Conservation (phyloP, 1,140 invertebrate species). For the Ceratina japonica region DNA sequence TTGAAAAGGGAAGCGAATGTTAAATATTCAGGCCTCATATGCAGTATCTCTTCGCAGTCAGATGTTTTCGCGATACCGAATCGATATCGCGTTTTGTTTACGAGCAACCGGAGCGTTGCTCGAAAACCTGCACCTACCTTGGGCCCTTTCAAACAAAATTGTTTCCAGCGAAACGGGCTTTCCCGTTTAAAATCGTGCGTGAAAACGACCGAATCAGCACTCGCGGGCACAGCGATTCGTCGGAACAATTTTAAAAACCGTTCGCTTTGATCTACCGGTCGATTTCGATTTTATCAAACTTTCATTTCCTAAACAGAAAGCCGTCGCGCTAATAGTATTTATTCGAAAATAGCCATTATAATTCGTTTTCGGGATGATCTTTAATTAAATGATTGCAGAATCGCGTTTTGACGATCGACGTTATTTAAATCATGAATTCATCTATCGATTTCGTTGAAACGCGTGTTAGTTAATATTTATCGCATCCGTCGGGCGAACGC, state of each 20-base stretch:
- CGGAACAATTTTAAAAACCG: no score
- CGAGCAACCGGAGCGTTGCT: background rate
- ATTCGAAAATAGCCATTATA: no score
- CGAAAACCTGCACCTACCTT: no score
- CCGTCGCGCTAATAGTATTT: no score
- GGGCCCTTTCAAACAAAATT: background rate
- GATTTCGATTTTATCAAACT: background rate
- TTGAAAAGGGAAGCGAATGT: constrained; percentile 45
- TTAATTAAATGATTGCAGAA: no score
- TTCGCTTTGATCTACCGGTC: background rate
- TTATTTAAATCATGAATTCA: no score
- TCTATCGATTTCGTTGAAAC: no score
- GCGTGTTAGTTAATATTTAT: no score
- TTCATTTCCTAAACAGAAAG: no score
- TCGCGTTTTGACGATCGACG: no score
- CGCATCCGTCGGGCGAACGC: no score
- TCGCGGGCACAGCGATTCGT: background rate
- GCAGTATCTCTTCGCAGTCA: constrained; percentile 62
- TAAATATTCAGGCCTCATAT: constrained; percentile 71
- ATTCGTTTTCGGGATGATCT: no score
- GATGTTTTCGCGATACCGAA: constrained; percentile 10
- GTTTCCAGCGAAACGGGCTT: background rate
- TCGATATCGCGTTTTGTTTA: constrained; percentile 27
- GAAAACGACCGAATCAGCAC: background rate
- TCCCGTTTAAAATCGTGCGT: background rate